A percentile compares a stretch with the other conserved stretches of the same genome.
Conservation (phyloP, 2,888 invertebrate species). For the Thereva unica region DNA sequence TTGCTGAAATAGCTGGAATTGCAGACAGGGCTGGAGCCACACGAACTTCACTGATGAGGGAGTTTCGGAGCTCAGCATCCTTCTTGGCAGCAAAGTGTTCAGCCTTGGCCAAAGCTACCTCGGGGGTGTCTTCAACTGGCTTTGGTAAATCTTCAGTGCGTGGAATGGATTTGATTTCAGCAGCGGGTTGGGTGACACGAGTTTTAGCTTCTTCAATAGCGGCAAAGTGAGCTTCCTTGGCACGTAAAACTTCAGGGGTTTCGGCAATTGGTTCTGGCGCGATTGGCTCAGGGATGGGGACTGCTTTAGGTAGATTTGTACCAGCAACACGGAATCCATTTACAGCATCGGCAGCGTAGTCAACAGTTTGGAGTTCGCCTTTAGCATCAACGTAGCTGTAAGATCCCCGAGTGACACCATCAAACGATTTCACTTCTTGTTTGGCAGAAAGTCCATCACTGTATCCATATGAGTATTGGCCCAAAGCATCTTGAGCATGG, state of each 20-base stretch:
- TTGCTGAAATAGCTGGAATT: not conserved
- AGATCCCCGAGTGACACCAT: conserved; percentile 62
- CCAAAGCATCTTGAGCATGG: conserved; percentile 62
- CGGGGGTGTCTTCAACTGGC: conserved; percentile 57
- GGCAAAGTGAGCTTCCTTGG: conserved; percentile 56
- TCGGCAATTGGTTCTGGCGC: conserved; percentile 53
- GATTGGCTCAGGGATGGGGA: conserved; percentile 9
- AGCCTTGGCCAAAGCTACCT: conserved; percentile 49
- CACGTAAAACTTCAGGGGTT: conserved; percentile 59
- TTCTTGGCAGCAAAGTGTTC: conserved; percentile 54
- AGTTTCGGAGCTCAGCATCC: conserved; percentile 47
- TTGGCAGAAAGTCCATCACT: conserved; percentile 61
- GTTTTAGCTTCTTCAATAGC: conserved; percentile 53
- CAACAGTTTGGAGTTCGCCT: conserved; percentile 60
- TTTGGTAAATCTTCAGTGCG: conserved; percentile 42
- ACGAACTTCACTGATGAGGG: not conserved
- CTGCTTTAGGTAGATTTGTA: conserved; percentile 59
- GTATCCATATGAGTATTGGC: conserved; percentile 63
- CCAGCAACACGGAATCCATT: conserved; percentile 63
- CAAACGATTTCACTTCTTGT: conserved; percentile 59
- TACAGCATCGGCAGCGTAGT: conserved; percentile 60
- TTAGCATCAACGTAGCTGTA: conserved; percentile 63
- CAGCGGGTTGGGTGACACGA: conserved; percentile 37
- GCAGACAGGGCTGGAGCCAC: not conserved
- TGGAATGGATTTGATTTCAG: conserved; percentile 18